Conservation (phyloP, 2,113 vertebrate species). For the Chiloscyllium plagiosum region DNA sequence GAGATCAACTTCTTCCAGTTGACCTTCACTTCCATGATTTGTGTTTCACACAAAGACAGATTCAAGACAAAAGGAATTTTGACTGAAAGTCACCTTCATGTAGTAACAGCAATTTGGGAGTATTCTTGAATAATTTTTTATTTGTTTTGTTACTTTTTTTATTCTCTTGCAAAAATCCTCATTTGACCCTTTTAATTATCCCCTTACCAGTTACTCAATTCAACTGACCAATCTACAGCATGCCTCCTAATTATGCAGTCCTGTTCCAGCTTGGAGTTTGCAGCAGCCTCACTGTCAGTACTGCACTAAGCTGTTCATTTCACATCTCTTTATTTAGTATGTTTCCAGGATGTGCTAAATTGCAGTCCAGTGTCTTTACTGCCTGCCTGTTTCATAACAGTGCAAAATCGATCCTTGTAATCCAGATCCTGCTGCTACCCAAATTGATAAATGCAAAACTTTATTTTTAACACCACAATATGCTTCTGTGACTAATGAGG, state of each 20-base stretch:
- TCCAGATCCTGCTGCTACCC: neutral
- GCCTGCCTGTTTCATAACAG: neutral
- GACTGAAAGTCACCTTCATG: neutral
- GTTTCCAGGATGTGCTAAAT: neutral
- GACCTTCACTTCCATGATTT: neutral
- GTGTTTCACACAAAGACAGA: neutral
- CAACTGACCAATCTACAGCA: neutral
- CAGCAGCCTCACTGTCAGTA: neutral
- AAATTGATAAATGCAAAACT: slow-evolving; percentile 6
- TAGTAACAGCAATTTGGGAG: neutral
- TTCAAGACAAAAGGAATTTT: neutral
- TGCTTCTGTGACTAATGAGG: neutral
- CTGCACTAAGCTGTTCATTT: neutral
- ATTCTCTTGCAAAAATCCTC: neutral
- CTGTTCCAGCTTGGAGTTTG: neutral
- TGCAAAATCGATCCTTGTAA: neutral
- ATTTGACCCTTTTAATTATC: neutral
- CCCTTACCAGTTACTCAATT: neutral
- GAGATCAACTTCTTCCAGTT: neutral
- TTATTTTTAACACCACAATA: neutral
- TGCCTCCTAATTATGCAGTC: neutral
- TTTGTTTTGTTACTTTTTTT: neutral
- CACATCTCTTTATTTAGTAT: neutral
- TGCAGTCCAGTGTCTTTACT: neutral
- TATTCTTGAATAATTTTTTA: neutral